These are phyloP conservation scores for Schizotus pectinicornis DNA, from an alignment of 2,888 invertebrate genomes.

Conservation along the genomic window DNA sequence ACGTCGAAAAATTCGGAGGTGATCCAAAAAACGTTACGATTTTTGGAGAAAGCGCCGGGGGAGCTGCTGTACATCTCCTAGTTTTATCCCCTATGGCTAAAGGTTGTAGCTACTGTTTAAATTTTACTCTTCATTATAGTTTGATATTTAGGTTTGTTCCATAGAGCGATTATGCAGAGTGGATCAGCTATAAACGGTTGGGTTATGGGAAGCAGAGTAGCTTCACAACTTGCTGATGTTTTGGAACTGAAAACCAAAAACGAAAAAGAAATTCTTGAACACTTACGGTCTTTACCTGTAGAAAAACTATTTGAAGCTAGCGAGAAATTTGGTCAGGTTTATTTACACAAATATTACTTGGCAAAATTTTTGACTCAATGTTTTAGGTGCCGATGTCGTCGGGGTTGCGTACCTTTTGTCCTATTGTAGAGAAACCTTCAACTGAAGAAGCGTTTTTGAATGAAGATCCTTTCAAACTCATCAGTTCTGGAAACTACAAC, in stretches of 20 bases:
- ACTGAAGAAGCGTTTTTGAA: conserved; percentile 46
- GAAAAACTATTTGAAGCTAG: conserved; percentile 39
- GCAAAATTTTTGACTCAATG: neutral
- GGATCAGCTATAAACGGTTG: conserved; percentile 44
- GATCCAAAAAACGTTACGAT: conserved; percentile 62
- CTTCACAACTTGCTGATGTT: conserved; percentile 35
- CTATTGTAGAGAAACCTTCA: conserved; percentile 42
- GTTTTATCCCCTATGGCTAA: conserved; percentile 59
- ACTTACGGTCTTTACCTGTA: conserved; percentile 38
- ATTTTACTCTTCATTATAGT: too few relatives aligned
- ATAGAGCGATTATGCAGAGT: conserved; percentile 50
- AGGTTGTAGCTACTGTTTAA: conserved; percentile 38
- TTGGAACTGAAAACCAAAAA: conserved; percentile 42
- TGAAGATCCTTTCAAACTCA: conserved; percentile 46
- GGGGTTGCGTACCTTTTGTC: conserved; percentile 38
- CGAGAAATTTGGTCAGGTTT: conserved; percentile 41
- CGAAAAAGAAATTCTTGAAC: conserved; percentile 43
- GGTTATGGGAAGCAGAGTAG: conserved; percentile 41
- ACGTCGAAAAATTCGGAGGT: conserved; percentile 61
- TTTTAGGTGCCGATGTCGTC: conserved; percentile 37
- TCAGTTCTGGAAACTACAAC: conserved; percentile 46
- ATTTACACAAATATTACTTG: neutral
- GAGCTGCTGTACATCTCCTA: conserved; percentile 60
- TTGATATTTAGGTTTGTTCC: conserved; percentile 36
- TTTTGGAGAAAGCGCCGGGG: conserved; percentile 64